Base-by-base conservation (phyloP, 2,113 vertebrate species). In the Ursus arctos region DNA sequence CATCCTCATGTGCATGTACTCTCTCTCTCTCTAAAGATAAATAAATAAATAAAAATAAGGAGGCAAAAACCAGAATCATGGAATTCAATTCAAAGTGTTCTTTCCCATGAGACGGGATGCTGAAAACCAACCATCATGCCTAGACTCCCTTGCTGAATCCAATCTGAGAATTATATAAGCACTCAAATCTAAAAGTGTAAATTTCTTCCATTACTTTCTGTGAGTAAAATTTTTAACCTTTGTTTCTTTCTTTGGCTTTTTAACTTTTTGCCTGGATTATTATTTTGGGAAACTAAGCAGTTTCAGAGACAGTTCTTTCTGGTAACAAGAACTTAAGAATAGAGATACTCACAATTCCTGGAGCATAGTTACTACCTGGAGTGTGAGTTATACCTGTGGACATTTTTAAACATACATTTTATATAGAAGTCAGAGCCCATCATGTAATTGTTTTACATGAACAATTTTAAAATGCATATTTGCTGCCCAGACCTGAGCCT, bases 221-320 rank as follows among this genome's bases (percentile, higher is more conserved):
- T 67, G 33, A 94, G 77, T 59, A 91, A 76, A 43, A 24, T 24
- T 43, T 71, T 88, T 88, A 47, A 85, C 19, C 12, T 76, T 74
- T 61, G 13, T 55, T 77, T 71, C 6, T 79, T 67, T 79, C 4
- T 92, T 84, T 92, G 28, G 53, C 31, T 83, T 95, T 94, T 90
- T 69, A 89, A 87, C 28, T 71, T 92, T 11, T 81, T 92, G 13
- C 10, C 67, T 69, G 31, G 65, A 79, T 83, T 93, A 11, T 88
- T 71, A 90, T 16, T 95, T 95, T 49, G 59, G 55, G 95, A 97
- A 65, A 43, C 28, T 40, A 80, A 93, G 21, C 6, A 47, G 11
- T 93, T 91, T 88, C 16, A 93, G 19, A 91, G 91, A 89, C 5
- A 88, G n/a, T 33, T 65, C 36, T 91, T 94, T 85, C 86, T 95